A percentile compares a stretch with the other conserved stretches of the same genome.
phyloP scores from a whole-genome alignment of 2,113 vertebrate genomes.

The Xiphophorus maculatus region DNA sequence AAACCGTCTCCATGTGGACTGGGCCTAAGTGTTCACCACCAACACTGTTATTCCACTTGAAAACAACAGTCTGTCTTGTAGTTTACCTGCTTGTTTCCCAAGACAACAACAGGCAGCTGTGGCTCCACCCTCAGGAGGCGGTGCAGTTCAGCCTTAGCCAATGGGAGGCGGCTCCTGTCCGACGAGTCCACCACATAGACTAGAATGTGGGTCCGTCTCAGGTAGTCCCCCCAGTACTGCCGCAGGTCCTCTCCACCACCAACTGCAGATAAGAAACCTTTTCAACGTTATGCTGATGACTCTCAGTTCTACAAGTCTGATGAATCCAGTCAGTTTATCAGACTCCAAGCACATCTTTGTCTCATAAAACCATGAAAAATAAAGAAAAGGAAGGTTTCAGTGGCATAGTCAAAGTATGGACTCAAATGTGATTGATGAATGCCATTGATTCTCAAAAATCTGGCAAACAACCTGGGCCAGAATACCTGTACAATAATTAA shows the following conservation, averaged over 20 bases:
- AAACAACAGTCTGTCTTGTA: not conserved
- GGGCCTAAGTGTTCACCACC: too few species aligned
- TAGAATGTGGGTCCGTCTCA: constrained; percentile 86
- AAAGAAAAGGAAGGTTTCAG: too few species aligned
- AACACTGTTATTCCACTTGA: not conserved
- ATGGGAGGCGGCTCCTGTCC: constrained; percentile 81
- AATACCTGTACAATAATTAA: too few species aligned
- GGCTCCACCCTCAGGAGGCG: constrained; percentile 80
- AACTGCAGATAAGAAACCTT: constrained; percentile 70
- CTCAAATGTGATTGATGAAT: too few species aligned
- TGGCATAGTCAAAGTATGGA: too few species aligned
- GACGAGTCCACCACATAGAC: constrained; percentile 91
- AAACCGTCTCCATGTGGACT: too few species aligned
- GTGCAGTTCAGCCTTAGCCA: constrained; percentile 87
- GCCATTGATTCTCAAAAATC: too few species aligned
- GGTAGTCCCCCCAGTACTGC: constrained; percentile 88
- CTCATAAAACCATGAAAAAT: too few species aligned
- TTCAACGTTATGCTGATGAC: not conserved
- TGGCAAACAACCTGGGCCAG: too few species aligned
- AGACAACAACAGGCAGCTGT: constrained; percentile 84
- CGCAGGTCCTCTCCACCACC: constrained; percentile 86
- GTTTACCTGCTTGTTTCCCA: constrained; percentile 92
- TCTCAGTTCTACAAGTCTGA: too few species aligned
- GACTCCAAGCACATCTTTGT: too few species aligned
- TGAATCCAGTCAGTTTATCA: too few species aligned